Conservation (phyloP, 2,888 invertebrate species). For the Scelioninae gen. 2 region DNA sequence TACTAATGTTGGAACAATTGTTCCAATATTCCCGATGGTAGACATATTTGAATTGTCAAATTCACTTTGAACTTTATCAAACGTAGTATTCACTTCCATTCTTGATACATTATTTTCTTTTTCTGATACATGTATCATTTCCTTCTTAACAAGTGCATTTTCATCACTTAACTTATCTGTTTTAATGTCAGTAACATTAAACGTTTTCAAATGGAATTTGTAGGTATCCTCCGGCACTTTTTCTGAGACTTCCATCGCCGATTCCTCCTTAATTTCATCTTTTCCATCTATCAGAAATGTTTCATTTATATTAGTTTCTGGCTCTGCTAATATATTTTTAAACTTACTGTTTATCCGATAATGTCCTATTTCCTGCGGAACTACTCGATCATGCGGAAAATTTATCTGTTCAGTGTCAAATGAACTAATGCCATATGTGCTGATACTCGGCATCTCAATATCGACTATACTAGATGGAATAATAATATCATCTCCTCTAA, state of each 20-base stretch:
- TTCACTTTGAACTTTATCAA: slow-evolving; percentile 4
- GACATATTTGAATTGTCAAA: slow-evolving; percentile 13
- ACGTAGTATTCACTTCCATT: not conserved
- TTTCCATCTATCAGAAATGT: slow-evolving; percentile 16
- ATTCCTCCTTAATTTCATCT: slow-evolving; percentile 32
- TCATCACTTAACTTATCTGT: not conserved
- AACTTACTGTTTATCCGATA: slow-evolving; percentile 71
- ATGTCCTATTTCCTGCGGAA: slow-evolving; percentile 69
- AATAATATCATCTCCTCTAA: slow-evolving; percentile 42
- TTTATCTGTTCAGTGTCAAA: slow-evolving; percentile 66
- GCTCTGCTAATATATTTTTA: slow-evolving; percentile 66
- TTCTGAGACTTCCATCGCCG: slow-evolving; percentile 69
- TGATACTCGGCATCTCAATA: slow-evolving; percentile 31
- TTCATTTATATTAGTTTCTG: slow-evolving; percentile 45
- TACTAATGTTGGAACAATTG: slow-evolving; percentile 42
- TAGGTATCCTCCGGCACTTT: slow-evolving; percentile 70
- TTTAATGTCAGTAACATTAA: slow-evolving; percentile 2
- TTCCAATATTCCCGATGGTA: slow-evolving; percentile 17
- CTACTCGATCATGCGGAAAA: slow-evolving; percentile 70
- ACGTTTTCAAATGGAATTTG: slow-evolving; percentile 67
- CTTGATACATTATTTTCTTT: no score
- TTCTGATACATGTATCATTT: not conserved
- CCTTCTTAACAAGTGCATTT: not conserved
- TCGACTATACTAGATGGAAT: slow-evolving; percentile 52
- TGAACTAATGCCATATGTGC: slow-evolving; percentile 62